Conservation (phyloP, 2,888 invertebrate genomes). For the Temnothorax ravouxi region DNA sequence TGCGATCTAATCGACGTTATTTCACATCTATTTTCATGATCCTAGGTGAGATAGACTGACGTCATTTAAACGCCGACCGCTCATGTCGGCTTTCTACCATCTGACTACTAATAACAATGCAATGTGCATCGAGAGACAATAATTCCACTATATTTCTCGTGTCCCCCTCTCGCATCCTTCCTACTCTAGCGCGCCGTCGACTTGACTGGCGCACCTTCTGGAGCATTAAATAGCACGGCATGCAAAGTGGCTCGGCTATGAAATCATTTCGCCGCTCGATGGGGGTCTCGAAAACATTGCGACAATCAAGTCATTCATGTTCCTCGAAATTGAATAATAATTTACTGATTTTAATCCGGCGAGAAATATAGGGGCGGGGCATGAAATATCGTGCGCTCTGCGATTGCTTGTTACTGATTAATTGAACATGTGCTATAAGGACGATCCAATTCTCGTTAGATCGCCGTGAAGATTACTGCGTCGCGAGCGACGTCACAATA, state of each 20-base stretch:
- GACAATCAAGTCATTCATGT: constrained; percentile 6
- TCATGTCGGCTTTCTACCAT: constrained; percentile 67
- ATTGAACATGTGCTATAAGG: not conserved
- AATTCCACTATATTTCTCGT: constrained; percentile 32
- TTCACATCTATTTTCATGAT: constrained; percentile 72
- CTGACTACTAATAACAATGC: constrained; percentile 41
- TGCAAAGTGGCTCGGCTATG: constrained; percentile 46
- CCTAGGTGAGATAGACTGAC: constrained; percentile 68
- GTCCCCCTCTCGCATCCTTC: not conserved
- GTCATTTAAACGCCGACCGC: constrained; percentile 58
- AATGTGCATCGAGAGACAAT: constrained; percentile 10
- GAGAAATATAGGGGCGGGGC: not conserved
- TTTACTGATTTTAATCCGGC: not conserved
- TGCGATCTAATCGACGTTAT: constrained; percentile 67
- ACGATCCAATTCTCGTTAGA: constrained; percentile 14
- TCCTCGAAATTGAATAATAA: constrained; percentile 1
- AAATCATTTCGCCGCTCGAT: constrained; percentile 46
- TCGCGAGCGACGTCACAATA: constrained; percentile 28
- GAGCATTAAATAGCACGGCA: constrained; percentile 50
- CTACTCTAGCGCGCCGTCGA: not conserved
- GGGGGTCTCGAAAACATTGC: constrained; percentile 22
- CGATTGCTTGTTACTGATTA: constrained; percentile 7
- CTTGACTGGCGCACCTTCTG: constrained; percentile 51
- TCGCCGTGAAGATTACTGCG: constrained; percentile 12
- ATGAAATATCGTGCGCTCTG: not conserved